phyloP scores from a whole-genome alignment of 2,113 vertebrate genomes.

The Taxidea taxus region DNA sequence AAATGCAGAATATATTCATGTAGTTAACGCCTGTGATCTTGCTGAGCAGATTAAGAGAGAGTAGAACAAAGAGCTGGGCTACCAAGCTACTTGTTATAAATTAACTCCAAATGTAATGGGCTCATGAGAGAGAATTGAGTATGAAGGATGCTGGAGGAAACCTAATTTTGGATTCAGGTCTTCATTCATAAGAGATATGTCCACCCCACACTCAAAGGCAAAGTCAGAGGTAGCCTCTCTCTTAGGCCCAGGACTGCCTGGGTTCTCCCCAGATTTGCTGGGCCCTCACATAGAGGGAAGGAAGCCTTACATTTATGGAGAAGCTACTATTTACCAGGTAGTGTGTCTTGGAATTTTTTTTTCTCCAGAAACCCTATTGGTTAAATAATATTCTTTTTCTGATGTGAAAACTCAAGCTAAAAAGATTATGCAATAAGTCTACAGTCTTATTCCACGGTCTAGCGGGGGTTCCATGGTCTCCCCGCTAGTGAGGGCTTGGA shows the following conservation, averaged over 20 bases:
- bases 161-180: constrained; percentile 68
- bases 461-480: no score
- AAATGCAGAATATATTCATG: constrained; percentile 75
- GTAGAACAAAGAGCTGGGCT: constrained; percentile 48
- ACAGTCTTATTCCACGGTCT: no score
- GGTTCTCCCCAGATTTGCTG: background rate
- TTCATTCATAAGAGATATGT: constrained; percentile 74
- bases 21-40: constrained; percentile 72
- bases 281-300: background rate
- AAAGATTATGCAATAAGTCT: no score
- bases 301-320: background rate
- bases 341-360: background rate
- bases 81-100: constrained; percentile 73
- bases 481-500: background rate
- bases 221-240: constrained; percentile 33
- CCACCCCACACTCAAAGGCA: constrained; percentile 52
- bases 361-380: background rate
- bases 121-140: constrained; percentile 70
- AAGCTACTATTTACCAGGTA: background rate
- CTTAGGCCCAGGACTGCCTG: background rate
- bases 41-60: constrained; percentile 71
- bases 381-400: background rate
- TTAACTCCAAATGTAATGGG: constrained; percentile 79
- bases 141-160: constrained; percentile 70
- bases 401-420: background rate